These are phyloP conservation scores for Melieria omissa DNA, from an alignment of 2,888 invertebrate genomes.

Conservation along the genomic window DNA sequence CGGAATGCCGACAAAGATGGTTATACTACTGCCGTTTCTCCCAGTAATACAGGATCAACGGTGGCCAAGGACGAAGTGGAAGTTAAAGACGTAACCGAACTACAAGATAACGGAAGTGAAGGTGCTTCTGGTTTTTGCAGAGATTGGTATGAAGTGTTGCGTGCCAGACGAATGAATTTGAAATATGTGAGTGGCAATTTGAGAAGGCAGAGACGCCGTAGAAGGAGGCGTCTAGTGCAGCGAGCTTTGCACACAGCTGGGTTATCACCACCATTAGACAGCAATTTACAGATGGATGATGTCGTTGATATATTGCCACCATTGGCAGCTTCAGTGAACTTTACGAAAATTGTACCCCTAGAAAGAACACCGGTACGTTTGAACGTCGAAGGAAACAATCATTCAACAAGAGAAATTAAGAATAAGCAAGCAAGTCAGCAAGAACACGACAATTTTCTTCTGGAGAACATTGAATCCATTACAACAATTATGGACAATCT, in stretches of 20 bases:
- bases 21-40: too few relatives aligned
- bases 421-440: constrained; percentile 29
- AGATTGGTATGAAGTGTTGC: constrained; percentile 47
- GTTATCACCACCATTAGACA: neutral
- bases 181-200: constrained; percentile 29
- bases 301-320: neutral
- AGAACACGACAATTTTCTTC: constrained; percentile 39
- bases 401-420: neutral
- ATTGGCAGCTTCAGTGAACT: neutral
- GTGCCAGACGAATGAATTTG: constrained; percentile 25
- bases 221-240: constrained; percentile 6
- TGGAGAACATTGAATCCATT: constrained; percentile 40
- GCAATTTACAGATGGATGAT: neutral
- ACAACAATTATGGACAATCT: constrained; percentile 39
- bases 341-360: too few relatives aligned
- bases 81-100: neutral
- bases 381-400: too few relatives aligned
- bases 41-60: too few relatives aligned
- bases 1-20: too few relatives aligned
- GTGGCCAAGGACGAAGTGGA: too few relatives aligned
- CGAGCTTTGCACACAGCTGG: neutral
- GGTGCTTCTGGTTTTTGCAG: constrained; percentile 40
- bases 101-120: neutral
- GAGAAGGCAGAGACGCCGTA: constrained; percentile 11
- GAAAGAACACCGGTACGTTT: neutral